phyloP scores from a whole-genome alignment of 1,140 invertebrate genomes.

The Trichonephila inaurata region DNA sequence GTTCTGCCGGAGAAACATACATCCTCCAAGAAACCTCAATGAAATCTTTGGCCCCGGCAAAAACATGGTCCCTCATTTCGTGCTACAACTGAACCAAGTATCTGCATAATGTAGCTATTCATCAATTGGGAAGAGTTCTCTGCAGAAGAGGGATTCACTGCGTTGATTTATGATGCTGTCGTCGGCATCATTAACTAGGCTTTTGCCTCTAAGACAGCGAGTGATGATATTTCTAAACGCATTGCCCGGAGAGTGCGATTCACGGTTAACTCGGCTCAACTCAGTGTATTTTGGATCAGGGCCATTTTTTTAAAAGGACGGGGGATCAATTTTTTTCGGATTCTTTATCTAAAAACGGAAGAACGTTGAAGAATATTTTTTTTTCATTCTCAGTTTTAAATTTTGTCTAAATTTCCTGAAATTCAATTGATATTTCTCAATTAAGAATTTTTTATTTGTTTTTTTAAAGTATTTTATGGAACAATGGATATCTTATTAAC shows the following conservation, averaged over 20 bases:
- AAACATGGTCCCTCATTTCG: conserved; percentile 1
- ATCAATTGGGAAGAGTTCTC: conserved; percentile 1
- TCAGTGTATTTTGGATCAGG: conserved; percentile 3
- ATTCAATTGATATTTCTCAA: too few species aligned
- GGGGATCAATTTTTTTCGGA: neutral
- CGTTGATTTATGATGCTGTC: conserved; percentile 50
- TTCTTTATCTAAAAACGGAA: neutral
- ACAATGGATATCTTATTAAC: too few species aligned
- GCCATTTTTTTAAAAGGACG: neutral
- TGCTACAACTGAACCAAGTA: conserved; percentile 32
- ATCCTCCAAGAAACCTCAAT: neutral
- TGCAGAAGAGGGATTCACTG: neutral
- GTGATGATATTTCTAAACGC: conserved; percentile 32
- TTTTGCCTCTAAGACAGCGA: conserved; percentile 27
- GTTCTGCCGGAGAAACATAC: neutral
- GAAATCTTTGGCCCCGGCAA: neutral
- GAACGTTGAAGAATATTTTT: neutral
- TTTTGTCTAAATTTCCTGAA: too few species aligned
- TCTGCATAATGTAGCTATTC: conserved; percentile 51
- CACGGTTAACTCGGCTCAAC: neutral
- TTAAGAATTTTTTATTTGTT: too few species aligned
- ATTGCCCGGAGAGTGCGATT: neutral
- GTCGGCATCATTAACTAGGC: conserved; percentile 29
- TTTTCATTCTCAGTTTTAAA: too few species aligned
- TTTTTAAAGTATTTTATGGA: too few species aligned